Evolutionary conservation across 2,797 vertebrate genomes (phyloP).

Genomic region (Diceros bicornis): DNA sequence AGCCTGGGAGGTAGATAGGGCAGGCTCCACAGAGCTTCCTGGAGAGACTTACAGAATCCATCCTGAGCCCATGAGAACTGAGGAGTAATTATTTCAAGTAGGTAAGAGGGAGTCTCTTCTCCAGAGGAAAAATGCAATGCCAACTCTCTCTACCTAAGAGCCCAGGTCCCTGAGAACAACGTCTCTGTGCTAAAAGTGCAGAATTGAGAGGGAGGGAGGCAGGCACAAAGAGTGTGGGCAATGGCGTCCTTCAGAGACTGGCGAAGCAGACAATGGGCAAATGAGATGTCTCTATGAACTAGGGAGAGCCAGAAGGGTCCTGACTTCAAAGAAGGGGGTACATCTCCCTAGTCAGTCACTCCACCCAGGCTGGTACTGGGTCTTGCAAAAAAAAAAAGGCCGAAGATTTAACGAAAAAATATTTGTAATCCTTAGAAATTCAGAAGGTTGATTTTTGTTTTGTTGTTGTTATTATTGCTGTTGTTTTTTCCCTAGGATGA

Average conservation of each 20-base stretch:
- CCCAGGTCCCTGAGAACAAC: not conserved
- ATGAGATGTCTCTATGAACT: not conserved
- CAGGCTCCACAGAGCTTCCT: too few species aligned
- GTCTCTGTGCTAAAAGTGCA: not conserved
- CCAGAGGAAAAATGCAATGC: not conserved
- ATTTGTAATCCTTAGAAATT: not conserved
- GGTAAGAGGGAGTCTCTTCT: not conserved
- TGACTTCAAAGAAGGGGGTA: not conserved
- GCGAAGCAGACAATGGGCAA: not conserved
- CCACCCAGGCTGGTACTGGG: not conserved
- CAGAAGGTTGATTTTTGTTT: not conserved
- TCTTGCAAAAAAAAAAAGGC: too few species aligned
- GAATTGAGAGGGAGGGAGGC: accelerated
- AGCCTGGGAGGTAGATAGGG: not conserved
- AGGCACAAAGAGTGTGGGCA: too few species aligned
- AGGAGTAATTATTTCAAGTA: not conserved
- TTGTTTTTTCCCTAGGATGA: not conserved
- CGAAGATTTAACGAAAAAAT: not conserved
- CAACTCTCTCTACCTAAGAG: not conserved
- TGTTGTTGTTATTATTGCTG: not conserved
- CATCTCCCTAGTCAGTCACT: too few species aligned
- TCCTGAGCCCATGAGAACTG: not conserved
- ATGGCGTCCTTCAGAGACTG: not conserved
- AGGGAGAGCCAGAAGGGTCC: accelerated
- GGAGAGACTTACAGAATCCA: not conserved